Evolutionary conservation across 30 jellyfish, hydroid and myxozoan genomes (phyloP).

Genomic region (Pseudorhiza aurosa): DNA sequence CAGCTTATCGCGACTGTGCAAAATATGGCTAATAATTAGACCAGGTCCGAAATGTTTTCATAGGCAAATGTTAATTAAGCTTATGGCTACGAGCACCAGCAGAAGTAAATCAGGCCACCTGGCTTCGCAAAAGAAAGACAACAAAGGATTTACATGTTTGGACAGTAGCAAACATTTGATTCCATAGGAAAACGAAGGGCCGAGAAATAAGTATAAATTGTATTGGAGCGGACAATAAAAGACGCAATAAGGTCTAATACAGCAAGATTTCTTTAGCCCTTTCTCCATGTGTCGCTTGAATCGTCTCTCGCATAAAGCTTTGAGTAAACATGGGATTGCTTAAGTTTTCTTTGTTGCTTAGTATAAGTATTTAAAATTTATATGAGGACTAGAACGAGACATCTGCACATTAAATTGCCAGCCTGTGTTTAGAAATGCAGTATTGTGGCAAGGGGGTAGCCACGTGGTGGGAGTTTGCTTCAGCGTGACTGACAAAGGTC

Average conservation of each 20-base stretch:
- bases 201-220: constrained; percentile 9
- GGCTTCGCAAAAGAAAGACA: constrained; percentile 25
- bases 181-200: constrained; percentile 15
- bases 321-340: background rate
- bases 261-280: constrained; percentile 6
- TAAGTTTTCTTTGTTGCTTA: background rate
- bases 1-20: background rate
- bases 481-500: no score
- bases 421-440: no score
- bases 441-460: no score
- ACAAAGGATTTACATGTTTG: constrained; percentile 43
- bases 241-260: background rate
- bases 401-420: background rate
- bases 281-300: constrained; percentile 4
- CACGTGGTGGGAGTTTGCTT: no score
- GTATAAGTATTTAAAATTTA: background rate
- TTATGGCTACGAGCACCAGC: constrained; percentile 29
- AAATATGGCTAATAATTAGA: background rate
- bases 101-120: constrained; percentile 50
- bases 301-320: constrained; percentile 25
- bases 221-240: background rate
- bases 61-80: constrained; percentile 25
- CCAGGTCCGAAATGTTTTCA: constrained; percentile 7
- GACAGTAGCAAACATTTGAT: constrained; percentile 47
- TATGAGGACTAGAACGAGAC: background rate